These are phyloP conservation scores for Ostrea denselamellosa DNA, from an alignment of 1,140 invertebrate species.

Conservation along the genomic window DNA sequence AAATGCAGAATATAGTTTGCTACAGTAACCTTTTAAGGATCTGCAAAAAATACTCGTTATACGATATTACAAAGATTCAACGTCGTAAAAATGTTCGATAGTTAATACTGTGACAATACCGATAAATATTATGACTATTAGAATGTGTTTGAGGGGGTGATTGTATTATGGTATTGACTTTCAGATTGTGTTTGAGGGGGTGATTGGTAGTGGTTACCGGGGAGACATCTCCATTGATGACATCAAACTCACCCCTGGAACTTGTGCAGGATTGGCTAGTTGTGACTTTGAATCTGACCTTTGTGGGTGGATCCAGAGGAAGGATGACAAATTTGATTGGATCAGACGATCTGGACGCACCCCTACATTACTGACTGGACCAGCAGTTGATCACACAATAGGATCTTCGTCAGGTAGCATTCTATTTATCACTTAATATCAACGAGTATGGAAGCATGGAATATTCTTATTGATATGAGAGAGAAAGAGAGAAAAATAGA, in stretches of 20 bases:
- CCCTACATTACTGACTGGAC: conserved; percentile 65
- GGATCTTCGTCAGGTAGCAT: conserved; percentile 61
- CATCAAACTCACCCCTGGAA: conserved; percentile 55
- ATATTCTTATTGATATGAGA: too few species aligned
- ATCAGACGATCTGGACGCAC: conserved; percentile 63
- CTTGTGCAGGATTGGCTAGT: conserved; percentile 58
- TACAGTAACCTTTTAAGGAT: too few species aligned
- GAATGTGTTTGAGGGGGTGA: too few species aligned
- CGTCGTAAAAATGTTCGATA: too few species aligned
- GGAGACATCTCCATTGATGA: conserved; percentile 73
- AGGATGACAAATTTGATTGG: conserved; percentile 73
- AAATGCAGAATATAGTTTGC: too few species aligned
- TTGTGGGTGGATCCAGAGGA: conserved; percentile 71
- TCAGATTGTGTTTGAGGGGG: conserved; percentile 69
- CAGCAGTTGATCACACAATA: conserved; percentile 73
- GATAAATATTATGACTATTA: too few species aligned
- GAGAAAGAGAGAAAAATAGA: too few species aligned
- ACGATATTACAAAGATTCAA: too few species aligned
- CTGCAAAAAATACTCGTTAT: too few species aligned
- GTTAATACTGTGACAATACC: too few species aligned
- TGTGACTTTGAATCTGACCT: conserved; percentile 71
- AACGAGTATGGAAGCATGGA: too few species aligned
- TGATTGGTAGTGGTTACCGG: conserved; percentile 61
- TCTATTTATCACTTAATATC: background rate
- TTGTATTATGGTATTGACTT: background rate